phyloP scores from a whole-genome alignment of 2,888 invertebrate genomes.

The Melitaea athalia region DNA sequence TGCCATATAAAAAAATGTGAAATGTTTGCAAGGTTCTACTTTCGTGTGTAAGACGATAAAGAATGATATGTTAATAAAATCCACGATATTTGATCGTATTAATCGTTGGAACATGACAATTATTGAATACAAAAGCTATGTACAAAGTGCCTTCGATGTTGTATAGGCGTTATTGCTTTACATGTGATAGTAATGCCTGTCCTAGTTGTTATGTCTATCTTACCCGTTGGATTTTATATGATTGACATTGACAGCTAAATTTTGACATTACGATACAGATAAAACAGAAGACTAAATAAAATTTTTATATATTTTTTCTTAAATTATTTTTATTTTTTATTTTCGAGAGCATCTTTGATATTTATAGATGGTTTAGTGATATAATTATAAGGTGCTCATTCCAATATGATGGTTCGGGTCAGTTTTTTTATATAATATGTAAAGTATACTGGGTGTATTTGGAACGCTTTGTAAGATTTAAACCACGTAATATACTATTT shows the following conservation, averaged over 20 bases:
- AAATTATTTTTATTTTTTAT: not conserved
- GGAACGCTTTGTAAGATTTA: no score
- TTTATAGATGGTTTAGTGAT: not conserved
- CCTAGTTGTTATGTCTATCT: not conserved
- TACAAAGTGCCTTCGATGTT: constrained; percentile 22
- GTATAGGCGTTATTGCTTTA: not conserved
- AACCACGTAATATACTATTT: no score
- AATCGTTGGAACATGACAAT: constrained; percentile 24
- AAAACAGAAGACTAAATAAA: not conserved
- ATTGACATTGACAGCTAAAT: not conserved
- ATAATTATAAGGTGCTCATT: constrained; percentile 2
- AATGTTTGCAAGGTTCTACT: not conserved
- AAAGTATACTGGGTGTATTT: no score
- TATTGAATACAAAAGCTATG: constrained; percentile 18
- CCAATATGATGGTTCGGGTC: not conserved
- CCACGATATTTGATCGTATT: not conserved
- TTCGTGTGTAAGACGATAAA: no score
- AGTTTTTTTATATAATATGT: not conserved
- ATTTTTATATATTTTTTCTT: not conserved
- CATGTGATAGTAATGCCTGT: constrained; percentile 2
- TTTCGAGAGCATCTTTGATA: not conserved
- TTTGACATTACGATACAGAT: not conserved
- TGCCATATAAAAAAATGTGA: not conserved
- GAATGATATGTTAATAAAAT: not conserved
- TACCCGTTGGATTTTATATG: not conserved